Percentiles rank a stretch among this genome's conserved stretches.
phyloP scores from a whole-genome alignment of 2,888 invertebrate species.

The Petrophora chlorosata region DNA sequence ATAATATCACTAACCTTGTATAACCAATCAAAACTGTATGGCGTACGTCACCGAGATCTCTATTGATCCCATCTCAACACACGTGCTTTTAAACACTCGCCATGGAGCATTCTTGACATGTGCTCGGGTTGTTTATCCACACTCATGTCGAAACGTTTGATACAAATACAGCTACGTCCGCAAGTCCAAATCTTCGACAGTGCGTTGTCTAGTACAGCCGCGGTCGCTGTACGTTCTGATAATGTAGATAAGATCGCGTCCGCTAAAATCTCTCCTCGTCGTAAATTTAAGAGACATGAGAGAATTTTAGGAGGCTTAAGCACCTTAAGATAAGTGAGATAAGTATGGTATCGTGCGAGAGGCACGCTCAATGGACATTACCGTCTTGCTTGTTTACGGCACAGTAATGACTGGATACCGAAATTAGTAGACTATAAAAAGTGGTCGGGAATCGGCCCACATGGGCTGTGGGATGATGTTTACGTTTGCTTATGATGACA shows the following conservation, averaged over 20 bases:
- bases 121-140: constrained; percentile 38
- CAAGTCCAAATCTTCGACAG: constrained; percentile 50
- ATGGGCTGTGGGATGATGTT: constrained; percentile 5
- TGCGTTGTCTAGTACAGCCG: constrained; percentile 55
- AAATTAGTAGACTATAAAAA: constrained; percentile 24
- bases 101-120: constrained; percentile 38
- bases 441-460: background rate
- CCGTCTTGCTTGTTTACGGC: constrained; percentile 28
- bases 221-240: constrained; percentile 72
- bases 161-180: constrained; percentile 40
- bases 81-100: constrained; percentile 42
- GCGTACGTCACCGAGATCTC: constrained; percentile 26
- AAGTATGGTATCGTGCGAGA: constrained; percentile 62
- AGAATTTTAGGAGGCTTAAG: constrained; percentile 79
- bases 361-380: constrained; percentile 62
- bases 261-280: constrained; percentile 77
- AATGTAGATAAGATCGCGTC: constrained; percentile 72
- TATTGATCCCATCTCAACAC: constrained; percentile 49
- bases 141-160: constrained; percentile 40
- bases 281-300: constrained; percentile 77
- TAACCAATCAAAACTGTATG: constrained; percentile 42
- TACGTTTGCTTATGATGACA: constrained; percentile 13
- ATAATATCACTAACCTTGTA: constrained; percentile 60
- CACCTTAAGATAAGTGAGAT: constrained; percentile 81
- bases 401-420: constrained; percentile 30